A percentile compares a stretch with the other conserved stretches of the same genome.
phyloP scores from a whole-genome alignment of 2,888 invertebrate species.

The Caenorhabditis sp. region DNA sequence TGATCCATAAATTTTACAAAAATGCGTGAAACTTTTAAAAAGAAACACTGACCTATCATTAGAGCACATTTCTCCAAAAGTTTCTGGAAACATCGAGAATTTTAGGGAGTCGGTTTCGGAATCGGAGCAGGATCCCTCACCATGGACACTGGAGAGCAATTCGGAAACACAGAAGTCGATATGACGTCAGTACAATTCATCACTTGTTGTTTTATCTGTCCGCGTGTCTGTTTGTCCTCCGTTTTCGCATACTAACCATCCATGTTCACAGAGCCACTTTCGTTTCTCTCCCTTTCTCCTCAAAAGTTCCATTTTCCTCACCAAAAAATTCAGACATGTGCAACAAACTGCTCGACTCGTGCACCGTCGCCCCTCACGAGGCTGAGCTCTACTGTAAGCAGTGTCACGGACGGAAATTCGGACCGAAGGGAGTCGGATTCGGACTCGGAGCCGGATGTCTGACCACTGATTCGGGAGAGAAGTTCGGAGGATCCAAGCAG shows the following conservation, averaged over 20 bases:
- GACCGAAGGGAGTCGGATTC: constrained; percentile 96
- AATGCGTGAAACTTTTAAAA: no score
- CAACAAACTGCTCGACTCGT: constrained; percentile 94
- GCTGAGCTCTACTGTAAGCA: constrained; percentile 94
- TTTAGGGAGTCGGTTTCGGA: constrained; percentile 95
- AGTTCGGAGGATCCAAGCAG: constrained; percentile 86
- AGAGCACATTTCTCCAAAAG: no score
- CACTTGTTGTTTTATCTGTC: constrained; percentile 5
- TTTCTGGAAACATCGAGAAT: constrained; percentile 21
- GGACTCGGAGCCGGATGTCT: constrained; percentile 98
- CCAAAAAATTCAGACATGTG: constrained; percentile 87
- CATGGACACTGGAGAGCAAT: constrained; percentile 95
- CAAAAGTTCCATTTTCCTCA: constrained; percentile 28
- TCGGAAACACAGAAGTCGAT: constrained; percentile 86
- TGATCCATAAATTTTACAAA: no score
- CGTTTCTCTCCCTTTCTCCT: constrained; percentile 16
- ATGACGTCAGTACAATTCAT: constrained; percentile 81
- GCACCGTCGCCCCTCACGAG: constrained; percentile 96
- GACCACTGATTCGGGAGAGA: constrained; percentile 95
- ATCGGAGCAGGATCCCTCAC: constrained; percentile 97
- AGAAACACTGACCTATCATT: no score
- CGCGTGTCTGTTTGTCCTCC: constrained; percentile 12
- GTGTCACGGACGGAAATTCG: constrained; percentile 98
- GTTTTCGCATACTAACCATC: constrained; percentile 17
- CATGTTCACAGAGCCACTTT: constrained; percentile 25